These are phyloP conservation scores for Scyliorhinus canicula DNA, from an alignment of 2,797 vertebrate species.

Conservation along the genomic window DNA sequence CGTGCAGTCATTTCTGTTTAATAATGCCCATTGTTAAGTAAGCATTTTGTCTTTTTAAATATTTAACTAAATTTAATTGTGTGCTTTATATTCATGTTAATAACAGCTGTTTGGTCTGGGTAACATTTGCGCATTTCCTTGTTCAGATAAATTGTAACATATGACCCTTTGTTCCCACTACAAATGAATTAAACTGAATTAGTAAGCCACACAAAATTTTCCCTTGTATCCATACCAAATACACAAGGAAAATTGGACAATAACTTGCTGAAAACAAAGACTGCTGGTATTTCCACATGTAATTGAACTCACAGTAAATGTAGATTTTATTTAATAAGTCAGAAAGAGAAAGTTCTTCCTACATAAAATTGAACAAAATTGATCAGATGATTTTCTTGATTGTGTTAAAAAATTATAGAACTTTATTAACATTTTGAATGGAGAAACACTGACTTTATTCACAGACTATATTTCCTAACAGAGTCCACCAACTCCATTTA, in stretches of 20 bases:
- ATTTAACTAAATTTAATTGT: background rate
- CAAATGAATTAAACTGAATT: background rate
- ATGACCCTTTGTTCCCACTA: background rate
- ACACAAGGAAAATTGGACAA: background rate
- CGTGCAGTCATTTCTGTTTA: background rate
- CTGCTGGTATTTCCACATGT: background rate
- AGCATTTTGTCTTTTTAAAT: background rate
- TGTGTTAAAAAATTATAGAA: background rate
- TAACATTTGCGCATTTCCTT: background rate
- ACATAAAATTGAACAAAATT: conserved; percentile 12
- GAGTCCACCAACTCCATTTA: background rate
- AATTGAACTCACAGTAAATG: conserved; percentile 6
- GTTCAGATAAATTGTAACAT: background rate
- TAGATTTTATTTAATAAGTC: background rate
- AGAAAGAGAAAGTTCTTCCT: background rate
- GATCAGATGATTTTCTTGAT: background rate
- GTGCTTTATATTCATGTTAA: background rate
- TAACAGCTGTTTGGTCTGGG: background rate
- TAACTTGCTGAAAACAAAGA: background rate
- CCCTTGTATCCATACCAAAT: background rate
- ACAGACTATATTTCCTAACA: background rate
- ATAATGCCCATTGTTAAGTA: background rate
- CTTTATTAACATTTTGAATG: conserved; percentile 8
- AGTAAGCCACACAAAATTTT: background rate
- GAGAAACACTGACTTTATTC: background rate